Evolutionary conservation across 2,797 vertebrate genomes (phyloP), one percentile per base, ranked within the genome.

Genomic region (Potorous gilbertii): DNA sequence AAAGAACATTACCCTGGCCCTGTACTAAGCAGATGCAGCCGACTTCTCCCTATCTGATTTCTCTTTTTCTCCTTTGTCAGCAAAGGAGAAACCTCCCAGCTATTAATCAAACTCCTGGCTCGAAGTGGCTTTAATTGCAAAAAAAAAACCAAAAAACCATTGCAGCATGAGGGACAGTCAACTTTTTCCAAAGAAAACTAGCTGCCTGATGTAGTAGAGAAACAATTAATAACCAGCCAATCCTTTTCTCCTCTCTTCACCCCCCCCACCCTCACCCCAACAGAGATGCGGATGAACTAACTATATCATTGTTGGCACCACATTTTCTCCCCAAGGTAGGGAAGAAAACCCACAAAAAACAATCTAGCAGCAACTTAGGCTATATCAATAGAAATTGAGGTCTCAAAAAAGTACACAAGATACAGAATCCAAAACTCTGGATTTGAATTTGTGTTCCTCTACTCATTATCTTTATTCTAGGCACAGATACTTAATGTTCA

Each of bases 11-110:
- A 96, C 91, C 93, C 59, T 93, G 91, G 12, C 90, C 87, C 91
- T 97, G 95, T 92, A 40, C 56, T 96, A 91, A 46, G 94, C 97
- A 96, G 95, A 95, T 94, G 57, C 90, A 94, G 92, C 93, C 34
- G 74, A 91, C 92, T 92, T 96, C 92, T 96, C 93, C 97, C 94
- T 96, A 94, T 96, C 98, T 97, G 95, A 96, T 96, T 91, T 95
- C 40, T 96, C 92, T 94, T 96, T 95, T 93, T 95, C 40, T 96
- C 97, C 92, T 97, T 97, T 96, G 95, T 97, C 98, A 98, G 96
- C 93, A 97, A 98, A 98, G 97, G 94, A 97, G 96, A 97, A 98
- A 97, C 94, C 95, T 97, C 94, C 87, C 94, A 97, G 96, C 97
- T 96, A 98, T 97, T 98, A 97, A 97, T 97, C 96, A 96, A 55